Percentiles rank a stretch among this genome's conserved stretches.
These are phyloP conservation scores for Oscheius sp. DNA, from an alignment of 2,888 invertebrate species.

Conservation along the genomic window DNA sequence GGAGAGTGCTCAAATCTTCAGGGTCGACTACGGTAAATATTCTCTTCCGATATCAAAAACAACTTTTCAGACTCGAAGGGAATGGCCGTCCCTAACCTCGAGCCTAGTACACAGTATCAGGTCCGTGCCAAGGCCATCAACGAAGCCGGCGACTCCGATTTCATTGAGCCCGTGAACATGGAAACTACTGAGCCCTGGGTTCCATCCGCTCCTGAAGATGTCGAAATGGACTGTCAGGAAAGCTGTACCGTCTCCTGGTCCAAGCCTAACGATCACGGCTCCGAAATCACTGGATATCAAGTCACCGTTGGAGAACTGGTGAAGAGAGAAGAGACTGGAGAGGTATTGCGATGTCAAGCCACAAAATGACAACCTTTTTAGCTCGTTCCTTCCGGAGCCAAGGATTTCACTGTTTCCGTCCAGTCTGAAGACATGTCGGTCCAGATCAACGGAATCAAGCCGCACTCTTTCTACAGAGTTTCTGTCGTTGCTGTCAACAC, in stretches of 20 bases:
- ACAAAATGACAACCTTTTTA: background rate
- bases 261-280: slow-evolving; percentile 64
- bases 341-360: background rate
- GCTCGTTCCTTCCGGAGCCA: slow-evolving; percentile 24
- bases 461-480: slow-evolving; percentile 86
- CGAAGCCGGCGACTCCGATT: slow-evolving; percentile 62
- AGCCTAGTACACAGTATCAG: slow-evolving; percentile 54
- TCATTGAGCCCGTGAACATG: slow-evolving; percentile 46
- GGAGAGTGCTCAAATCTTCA: slow-evolving; percentile 38
- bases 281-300: slow-evolving; percentile 52
- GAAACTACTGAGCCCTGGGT: slow-evolving; percentile 63
- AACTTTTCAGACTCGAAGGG: slow-evolving; percentile 38
- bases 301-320: slow-evolving; percentile 49
- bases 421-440: slow-evolving; percentile 43
- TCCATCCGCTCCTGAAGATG: slow-evolving; percentile 53
- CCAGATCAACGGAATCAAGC: slow-evolving; percentile 77
- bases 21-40: slow-evolving; percentile 34
- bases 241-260: slow-evolving; percentile 62
- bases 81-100: slow-evolving; percentile 46
- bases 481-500: slow-evolving; percentile 87
- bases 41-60: background rate
- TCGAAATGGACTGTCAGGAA: slow-evolving; percentile 54
- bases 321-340: slow-evolving; percentile 30
- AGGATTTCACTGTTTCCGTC: slow-evolving; percentile 32
- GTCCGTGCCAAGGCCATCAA: slow-evolving; percentile 56